phyloP scores from a whole-genome alignment of 2,797 vertebrate species.

The Furcifer pardalis region DNA sequence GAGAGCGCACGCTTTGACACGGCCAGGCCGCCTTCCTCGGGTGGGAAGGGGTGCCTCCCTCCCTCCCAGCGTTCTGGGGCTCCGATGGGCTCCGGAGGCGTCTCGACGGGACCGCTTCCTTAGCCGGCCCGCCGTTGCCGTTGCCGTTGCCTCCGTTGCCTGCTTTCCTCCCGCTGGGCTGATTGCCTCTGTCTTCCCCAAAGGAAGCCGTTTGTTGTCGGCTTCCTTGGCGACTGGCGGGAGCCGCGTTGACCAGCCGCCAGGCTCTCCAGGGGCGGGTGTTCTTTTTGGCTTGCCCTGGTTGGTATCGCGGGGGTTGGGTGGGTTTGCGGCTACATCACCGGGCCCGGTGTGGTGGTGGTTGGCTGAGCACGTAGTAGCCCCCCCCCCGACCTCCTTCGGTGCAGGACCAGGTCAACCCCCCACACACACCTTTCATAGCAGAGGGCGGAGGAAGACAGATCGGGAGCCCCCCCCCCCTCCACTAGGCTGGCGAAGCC shows the following conservation, averaged over 20 bases:
- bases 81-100: too few relatives aligned
- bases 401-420: too few relatives aligned
- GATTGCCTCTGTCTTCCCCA: neutral
- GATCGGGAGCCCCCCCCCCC: neutral
- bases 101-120: too few relatives aligned
- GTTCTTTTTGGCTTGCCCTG: neutral
- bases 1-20: too few relatives aligned
- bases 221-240: neutral
- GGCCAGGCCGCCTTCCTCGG: too few relatives aligned
- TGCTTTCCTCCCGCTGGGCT: neutral
- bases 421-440: neutral
- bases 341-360: neutral
- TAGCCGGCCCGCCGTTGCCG: too few relatives aligned
- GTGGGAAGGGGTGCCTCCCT: too few relatives aligned
- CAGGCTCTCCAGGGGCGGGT: too few relatives aligned
- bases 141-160: too few relatives aligned
- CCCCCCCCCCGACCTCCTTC: neutral
- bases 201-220: conserved; percentile 14
- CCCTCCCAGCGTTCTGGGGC: too few relatives aligned
- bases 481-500: too few relatives aligned
- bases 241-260: neutral
- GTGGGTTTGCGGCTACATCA: neutral
- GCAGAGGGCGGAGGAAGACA: neutral
- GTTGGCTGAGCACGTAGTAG: neutral
- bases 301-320: neutral